Conservation (phyloP, 2,888 invertebrate genomes). For the Tachystola acroxantha region DNA sequence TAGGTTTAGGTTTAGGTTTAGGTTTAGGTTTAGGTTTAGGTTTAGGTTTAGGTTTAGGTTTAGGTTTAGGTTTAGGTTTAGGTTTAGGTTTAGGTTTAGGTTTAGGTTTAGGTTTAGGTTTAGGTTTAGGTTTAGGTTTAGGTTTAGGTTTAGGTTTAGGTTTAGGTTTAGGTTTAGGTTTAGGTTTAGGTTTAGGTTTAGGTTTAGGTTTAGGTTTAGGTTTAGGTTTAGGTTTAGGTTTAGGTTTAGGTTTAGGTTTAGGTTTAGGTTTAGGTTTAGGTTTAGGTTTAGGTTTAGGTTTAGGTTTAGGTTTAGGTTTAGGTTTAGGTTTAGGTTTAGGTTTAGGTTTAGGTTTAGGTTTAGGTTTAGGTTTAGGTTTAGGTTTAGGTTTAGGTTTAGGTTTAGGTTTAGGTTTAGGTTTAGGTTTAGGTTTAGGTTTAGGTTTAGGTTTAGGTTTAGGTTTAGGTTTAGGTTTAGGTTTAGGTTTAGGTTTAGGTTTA, state of each 20-base stretch:
- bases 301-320: conserved; percentile 1
- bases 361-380: neutral
- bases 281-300: neutral
- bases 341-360: neutral
- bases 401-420: no score
- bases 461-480: no score
- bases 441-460: no score
- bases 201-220: no score
- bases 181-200: no score
- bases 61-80: neutral
- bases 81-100: conserved; percentile 1
- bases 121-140: neutral
- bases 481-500: neutral
- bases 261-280: neutral
- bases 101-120: neutral
- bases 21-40: neutral
- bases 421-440: no score
- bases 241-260: neutral
- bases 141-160: neutral
- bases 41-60: neutral
- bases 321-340: conserved; percentile 2
- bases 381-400: neutral
- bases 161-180: neutral
- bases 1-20: neutral
- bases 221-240: no score